A percentile compares a stretch with the other conserved stretches of the same genome.
Evolutionary conservation across 2,888 invertebrate genomes (phyloP).

Genomic region (Andrena haemorrhoa): DNA sequence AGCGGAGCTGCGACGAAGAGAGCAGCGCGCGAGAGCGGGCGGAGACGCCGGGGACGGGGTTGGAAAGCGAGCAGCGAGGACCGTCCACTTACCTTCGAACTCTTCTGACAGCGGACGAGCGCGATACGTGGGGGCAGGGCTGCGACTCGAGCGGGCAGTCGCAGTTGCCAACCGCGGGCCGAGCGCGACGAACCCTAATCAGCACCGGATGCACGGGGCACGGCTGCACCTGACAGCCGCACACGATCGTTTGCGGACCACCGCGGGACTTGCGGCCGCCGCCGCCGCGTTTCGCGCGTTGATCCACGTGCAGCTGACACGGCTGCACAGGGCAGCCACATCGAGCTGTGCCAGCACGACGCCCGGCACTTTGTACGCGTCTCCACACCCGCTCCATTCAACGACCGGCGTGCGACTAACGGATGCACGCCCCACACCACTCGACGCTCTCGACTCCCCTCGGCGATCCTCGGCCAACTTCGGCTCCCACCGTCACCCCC

Average conservation of each 20-base stretch:
- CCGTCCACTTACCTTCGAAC: constrained; percentile 77
- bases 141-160: constrained; percentile 81
- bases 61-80: neutral
- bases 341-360: constrained; percentile 78
- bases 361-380: constrained; percentile 82
- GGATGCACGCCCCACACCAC: constrained; percentile 65
- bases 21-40: neutral
- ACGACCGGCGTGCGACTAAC: constrained; percentile 82
- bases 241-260: constrained; percentile 82
- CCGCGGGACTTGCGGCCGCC: constrained; percentile 77
- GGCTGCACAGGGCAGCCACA: constrained; percentile 81
- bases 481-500: constrained; percentile 49
- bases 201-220: constrained; percentile 83
- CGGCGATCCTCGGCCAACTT: constrained; percentile 64
- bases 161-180: constrained; percentile 76
- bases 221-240: constrained; percentile 82
- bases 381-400: constrained; percentile 84
- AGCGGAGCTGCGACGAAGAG: neutral
- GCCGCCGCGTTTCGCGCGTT: constrained; percentile 79
- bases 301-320: constrained; percentile 83
- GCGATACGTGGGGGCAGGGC: constrained; percentile 78
- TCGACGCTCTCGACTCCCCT: constrained; percentile 59
- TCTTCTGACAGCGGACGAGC: constrained; percentile 73
- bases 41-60: neutral
- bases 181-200: constrained; percentile 81